Evolutionary conservation across 2,113 vertebrate species (phyloP), one percentile per base, ranked within the genome.

Genomic region (Mixornis gularis): DNA sequence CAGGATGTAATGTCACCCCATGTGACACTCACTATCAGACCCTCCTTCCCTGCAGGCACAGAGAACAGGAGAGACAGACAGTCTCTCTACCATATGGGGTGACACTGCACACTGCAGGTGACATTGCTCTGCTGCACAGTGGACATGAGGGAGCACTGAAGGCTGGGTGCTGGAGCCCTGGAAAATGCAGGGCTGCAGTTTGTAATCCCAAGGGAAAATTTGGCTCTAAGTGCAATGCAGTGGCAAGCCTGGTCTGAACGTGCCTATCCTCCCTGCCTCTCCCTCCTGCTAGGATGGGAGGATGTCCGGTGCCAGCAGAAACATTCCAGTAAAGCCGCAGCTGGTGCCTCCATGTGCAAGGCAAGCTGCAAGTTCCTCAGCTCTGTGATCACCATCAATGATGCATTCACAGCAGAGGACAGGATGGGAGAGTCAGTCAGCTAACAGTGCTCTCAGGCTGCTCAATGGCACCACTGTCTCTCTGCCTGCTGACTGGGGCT

Each of bases 381-480:
- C 60, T 93, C 91, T 64, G 32, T 95, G 93, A 80, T 34, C 7
- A 3, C 86, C 46, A 85, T 92, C 97, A 96, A 92, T 80, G 87
- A 93, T 56, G 82, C 88, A 95, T 97, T 98, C 96, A 97, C 74
- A 92, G 79, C 22, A 96, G 44, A 92, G 74, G 90, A 91, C 51
- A 93, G 77, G 92, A 90, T 30, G 30, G 96, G 95, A 97, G 89
- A 93, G 73, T 66, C 34, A 49, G 92, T 88, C 82, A 91, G 85
- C 85, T 73, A 93, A 68, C 48, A 69, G 91, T 38, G 46, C 89
- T 95, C 89, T 82, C 49, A 36, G 92, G 78, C 65, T 96, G 77
- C 90, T 97, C 96, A 96, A 83, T 96, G 92, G 91, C 91, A 87
- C n/a, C 77, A 92, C 93, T 96, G 96, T 97, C 81, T 71, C 24